Evolutionary conservation across 2,888 invertebrate genomes (phyloP).

Genomic region (Drosophila histrio): DNA sequence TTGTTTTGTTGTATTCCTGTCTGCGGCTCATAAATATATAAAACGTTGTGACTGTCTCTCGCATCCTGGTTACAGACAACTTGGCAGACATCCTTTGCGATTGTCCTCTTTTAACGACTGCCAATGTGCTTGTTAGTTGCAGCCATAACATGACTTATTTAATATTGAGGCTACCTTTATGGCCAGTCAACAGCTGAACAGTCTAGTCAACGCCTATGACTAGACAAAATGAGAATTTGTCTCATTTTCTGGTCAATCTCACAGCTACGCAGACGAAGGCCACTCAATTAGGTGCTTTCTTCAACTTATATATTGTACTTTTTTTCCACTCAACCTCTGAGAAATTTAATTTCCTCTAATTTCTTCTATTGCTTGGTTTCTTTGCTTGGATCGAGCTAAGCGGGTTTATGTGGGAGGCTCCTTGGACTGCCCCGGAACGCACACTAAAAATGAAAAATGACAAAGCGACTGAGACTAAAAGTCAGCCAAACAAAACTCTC

Average conservation of each 20-base stretch:
- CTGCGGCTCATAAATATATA: constrained; percentile 47
- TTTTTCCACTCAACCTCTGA: not conserved
- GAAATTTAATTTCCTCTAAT: constrained; percentile 1
- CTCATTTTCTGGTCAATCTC: constrained; percentile 9
- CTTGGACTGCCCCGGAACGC: constrained; percentile 5
- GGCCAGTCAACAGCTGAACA: constrained; percentile 11
- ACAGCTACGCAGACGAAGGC: not conserved
- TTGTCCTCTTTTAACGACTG: constrained; percentile 45
- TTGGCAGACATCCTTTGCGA: constrained; percentile 11
- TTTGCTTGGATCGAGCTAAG: not conserved
- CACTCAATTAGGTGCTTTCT: constrained; percentile 30
- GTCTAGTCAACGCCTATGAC: constrained; percentile 23
- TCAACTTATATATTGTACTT: constrained; percentile 3
- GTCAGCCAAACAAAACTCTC: constrained; percentile 9
- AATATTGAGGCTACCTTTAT: constrained; percentile 43
- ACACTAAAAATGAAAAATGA: constrained; percentile 46
- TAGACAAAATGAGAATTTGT: constrained; percentile 9
- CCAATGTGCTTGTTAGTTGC: constrained; percentile 47
- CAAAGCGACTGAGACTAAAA: constrained; percentile 30
- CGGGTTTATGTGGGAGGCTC: constrained; percentile 8
- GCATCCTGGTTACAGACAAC: constrained; percentile 21
- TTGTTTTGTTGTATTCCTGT: constrained; percentile 14
- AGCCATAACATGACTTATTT: constrained; percentile 28
- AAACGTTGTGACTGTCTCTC: constrained; percentile 26
- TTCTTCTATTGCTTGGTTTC: not conserved